A percentile compares a stretch with the other conserved stretches of the same genome.
Conservation (phyloP, 2,113 vertebrate species). For the Tonatia bakeri region DNA sequence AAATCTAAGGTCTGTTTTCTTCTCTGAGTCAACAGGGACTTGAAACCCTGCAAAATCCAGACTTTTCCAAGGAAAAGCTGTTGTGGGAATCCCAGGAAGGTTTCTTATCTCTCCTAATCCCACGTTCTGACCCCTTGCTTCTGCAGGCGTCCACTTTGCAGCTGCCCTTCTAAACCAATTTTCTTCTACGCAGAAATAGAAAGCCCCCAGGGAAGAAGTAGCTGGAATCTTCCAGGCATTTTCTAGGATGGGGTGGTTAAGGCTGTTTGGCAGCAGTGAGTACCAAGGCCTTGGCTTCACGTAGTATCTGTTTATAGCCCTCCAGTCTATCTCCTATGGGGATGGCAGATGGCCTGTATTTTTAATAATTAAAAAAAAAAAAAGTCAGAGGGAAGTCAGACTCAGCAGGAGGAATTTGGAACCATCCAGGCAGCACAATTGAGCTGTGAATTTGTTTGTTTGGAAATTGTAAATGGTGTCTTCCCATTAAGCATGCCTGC, state of each 20-base stretch:
- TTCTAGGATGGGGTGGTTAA: not conserved
- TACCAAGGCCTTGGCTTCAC: not conserved
- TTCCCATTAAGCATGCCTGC: not conserved
- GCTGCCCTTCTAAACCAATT: conserved; percentile 35
- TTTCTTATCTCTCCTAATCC: not conserved
- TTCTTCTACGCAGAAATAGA: conserved; percentile 34
- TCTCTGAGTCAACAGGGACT: conserved; percentile 12
- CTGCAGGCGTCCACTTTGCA: not conserved
- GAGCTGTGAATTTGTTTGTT: conserved; percentile 61
- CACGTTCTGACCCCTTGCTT: not conserved
- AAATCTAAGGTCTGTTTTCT: conserved; percentile 28
- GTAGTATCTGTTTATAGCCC: conserved; percentile 36
- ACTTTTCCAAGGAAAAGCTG: conserved; percentile 1
- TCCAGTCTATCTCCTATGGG: not conserved
- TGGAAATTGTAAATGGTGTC: conserved; percentile 14
- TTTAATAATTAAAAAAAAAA: conserved; percentile 71
- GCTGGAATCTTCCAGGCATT: not conserved
- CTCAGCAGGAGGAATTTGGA: conserved; percentile 62
- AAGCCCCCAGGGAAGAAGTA: not conserved
- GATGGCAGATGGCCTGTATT: conserved; percentile 69
- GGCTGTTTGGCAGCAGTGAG: not conserved
- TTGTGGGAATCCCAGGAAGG: not conserved
- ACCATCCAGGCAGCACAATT: conserved; percentile 37
- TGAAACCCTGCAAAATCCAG: conserved; percentile 15
- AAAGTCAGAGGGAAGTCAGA: conserved; percentile 50